These are phyloP conservation scores for Orientallactaga sibirica DNA, from an alignment of 2,797 vertebrate species.

Conservation along the genomic window DNA sequence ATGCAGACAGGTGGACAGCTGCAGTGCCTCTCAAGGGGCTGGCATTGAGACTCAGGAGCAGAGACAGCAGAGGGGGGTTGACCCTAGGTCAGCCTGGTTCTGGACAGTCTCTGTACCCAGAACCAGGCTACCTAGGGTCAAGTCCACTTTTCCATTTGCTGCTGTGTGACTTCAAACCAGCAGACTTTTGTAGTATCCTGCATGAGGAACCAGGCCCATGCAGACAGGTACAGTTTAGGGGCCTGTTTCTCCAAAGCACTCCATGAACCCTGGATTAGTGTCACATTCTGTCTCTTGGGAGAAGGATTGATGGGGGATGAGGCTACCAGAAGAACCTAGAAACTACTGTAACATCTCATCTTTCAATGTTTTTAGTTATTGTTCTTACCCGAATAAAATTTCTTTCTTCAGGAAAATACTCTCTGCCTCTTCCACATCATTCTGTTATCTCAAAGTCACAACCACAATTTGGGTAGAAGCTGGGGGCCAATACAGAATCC, in stretches of 20 bases:
- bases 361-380: neutral
- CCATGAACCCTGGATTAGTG: neutral
- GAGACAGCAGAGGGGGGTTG: neutral
- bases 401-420: neutral
- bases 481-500: neutral
- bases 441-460: neutral
- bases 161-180: neutral
- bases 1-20: neutral
- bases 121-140: neutral
- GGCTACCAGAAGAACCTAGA: constrained; percentile 31
- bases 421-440: neutral
- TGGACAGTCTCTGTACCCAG: neutral
- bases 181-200: neutral
- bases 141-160: neutral
- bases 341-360: neutral
- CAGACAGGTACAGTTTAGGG: neutral
- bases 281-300: neutral
- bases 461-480: neutral
- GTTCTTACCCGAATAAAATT: neutral
- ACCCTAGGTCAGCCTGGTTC: too few species aligned
- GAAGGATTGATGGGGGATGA: neutral
- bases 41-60: neutral
- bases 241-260: neutral
- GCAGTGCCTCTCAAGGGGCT: neutral
- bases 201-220: neutral